Evolutionary conservation across 2,888 invertebrate species (phyloP).

Genomic region (Ophion ventricosus): DNA sequence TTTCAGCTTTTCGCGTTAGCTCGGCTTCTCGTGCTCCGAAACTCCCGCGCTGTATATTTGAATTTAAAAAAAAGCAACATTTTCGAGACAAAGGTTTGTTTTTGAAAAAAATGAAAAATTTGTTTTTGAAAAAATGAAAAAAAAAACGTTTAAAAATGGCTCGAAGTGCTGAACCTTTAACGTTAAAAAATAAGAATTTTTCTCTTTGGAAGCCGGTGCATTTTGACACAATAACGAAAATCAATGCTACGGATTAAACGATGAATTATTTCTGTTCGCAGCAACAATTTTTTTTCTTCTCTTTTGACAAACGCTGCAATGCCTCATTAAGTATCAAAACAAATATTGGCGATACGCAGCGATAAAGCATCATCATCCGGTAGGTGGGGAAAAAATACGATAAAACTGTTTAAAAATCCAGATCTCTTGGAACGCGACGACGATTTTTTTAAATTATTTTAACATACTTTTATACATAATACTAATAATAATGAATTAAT

Average conservation of each 20-base stretch:
- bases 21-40: too few species aligned
- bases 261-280: background rate
- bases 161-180: too few species aligned
- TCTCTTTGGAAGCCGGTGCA: too few species aligned
- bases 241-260: background rate
- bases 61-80: too few species aligned
- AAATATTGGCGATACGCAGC: slow-evolving; percentile 1
- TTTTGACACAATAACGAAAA: background rate
- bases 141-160: background rate
- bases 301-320: background rate
- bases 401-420: slow-evolving; percentile 3
- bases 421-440: background rate
- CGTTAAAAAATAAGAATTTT: too few species aligned
- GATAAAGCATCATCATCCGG: background rate
- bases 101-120: too few species aligned
- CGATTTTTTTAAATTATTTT: slow-evolving; percentile 8
- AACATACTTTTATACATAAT: background rate
- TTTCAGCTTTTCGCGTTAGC: too few species aligned
- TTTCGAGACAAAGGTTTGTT: too few species aligned
- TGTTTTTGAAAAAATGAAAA: too few species aligned
- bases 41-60: too few species aligned
- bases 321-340: slow-evolving; percentile 6
- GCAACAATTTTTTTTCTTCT: background rate
- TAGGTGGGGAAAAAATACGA: background rate
- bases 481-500: background rate